Evolutionary conservation across 2,888 invertebrate species (phyloP).

Genomic region (Dorcus parallelipipedus): DNA sequence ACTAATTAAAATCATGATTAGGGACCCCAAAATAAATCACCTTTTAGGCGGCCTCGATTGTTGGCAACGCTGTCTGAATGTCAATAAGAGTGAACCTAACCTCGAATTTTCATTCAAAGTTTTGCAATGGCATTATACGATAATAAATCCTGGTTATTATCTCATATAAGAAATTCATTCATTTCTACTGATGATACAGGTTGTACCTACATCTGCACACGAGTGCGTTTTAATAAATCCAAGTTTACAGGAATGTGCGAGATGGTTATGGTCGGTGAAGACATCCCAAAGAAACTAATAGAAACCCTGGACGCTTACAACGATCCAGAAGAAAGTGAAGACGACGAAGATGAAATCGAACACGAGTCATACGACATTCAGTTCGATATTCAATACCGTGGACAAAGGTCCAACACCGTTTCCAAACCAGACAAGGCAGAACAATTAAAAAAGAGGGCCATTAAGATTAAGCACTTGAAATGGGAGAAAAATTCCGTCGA

Average conservation of each 20-base stretch:
- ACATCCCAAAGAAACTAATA: conserved; percentile 64
- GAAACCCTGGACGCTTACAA: conserved; percentile 63
- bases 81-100: too few species aligned
- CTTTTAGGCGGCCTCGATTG: too few species aligned
- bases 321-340: conserved; percentile 74
- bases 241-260: conserved; percentile 74
- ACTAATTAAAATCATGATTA: too few species aligned
- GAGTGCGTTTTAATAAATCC: neutral
- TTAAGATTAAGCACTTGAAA: conserved; percentile 72
- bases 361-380: conserved; percentile 68
- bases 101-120: too few species aligned
- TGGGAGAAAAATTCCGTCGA: conserved; percentile 60
- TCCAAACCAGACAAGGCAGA: conserved; percentile 87
- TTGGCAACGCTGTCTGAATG: too few species aligned
- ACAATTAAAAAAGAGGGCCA: conserved; percentile 74
- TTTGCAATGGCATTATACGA: conserved; percentile 85
- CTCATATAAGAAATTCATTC: conserved; percentile 91
- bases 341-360: conserved; percentile 68
- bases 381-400: conserved; percentile 46
- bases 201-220: conserved; percentile 20
- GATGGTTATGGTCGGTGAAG: conserved; percentile 83
- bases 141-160: conserved; percentile 87
- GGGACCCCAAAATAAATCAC: too few species aligned
- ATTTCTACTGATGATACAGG: conserved; percentile 91
- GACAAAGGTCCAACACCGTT: conserved; percentile 81